phyloP scores from a whole-genome alignment of 2,797 vertebrate genomes.

The Gymnopithys bicolor region DNA sequence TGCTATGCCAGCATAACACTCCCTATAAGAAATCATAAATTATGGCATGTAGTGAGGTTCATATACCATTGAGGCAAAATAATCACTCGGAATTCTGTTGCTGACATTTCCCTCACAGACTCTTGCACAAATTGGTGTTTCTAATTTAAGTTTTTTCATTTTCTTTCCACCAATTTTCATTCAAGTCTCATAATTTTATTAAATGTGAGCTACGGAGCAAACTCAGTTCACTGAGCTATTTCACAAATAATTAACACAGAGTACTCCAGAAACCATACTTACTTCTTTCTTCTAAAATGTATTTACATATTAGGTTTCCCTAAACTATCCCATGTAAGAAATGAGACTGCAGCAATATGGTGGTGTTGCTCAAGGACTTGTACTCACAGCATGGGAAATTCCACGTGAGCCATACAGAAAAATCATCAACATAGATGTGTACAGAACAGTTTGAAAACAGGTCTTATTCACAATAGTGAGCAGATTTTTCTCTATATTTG shows the following conservation, averaged over 20 bases:
- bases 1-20: not conserved
- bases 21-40: slow-evolving; percentile 49
- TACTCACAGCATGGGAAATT: not conserved
- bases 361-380: not conserved
- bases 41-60: not conserved
- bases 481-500: not conserved
- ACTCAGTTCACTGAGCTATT: not conserved
- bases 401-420: not conserved
- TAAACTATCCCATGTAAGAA: not conserved
- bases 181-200: slow-evolving; percentile 28
- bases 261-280: slow-evolving; percentile 27
- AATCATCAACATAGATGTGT: not conserved
- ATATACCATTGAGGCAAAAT: slow-evolving; percentile 15
- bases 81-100: slow-evolving; percentile 36
- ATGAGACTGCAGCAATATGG: not conserved
- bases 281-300: not conserved
- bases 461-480: not conserved
- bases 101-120: slow-evolving; percentile 30
- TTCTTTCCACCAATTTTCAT: slow-evolving; percentile 24
- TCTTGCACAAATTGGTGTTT: slow-evolving; percentile 20
- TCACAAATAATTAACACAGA: not conserved
- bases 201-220: slow-evolving; percentile 12
- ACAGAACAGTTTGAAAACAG: not conserved
- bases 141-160: slow-evolving; percentile 48
- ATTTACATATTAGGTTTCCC: not conserved